phyloP scores from a whole-genome alignment of 2,797 vertebrate species.

The Heliangelus exortis region DNA sequence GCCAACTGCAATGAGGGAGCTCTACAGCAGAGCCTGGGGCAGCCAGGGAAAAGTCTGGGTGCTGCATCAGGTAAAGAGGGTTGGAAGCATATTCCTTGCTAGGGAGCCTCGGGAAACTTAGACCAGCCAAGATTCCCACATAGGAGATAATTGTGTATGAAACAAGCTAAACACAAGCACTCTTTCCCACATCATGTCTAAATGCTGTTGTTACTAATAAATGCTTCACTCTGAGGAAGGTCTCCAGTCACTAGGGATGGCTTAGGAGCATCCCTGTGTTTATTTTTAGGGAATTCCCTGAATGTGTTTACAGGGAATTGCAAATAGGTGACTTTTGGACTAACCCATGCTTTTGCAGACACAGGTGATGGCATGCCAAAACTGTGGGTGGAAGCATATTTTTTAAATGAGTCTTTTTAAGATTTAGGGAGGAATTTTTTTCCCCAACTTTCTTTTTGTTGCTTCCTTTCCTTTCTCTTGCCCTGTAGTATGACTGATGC shows the following conservation, averaged over 20 bases:
- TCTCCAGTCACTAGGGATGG: neutral
- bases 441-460: neutral
- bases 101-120: neutral
- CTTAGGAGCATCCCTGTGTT: neutral
- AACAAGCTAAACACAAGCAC: neutral
- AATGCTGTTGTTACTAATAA: neutral
- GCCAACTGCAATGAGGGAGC: neutral
- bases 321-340: neutral
- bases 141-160: neutral
- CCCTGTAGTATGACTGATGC: neutral
- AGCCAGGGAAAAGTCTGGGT: neutral
- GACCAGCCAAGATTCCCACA: neutral
- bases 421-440: neutral
- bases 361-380: slow-evolving; percentile 17
- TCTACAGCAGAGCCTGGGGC: neutral
- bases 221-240: neutral
- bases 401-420: neutral
- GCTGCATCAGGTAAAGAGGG: neutral
- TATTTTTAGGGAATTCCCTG: slow-evolving; percentile 43
- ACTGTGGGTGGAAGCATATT: neutral
- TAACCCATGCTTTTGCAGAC: neutral
- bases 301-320: slow-evolving; percentile 49
- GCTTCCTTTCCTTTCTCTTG: neutral
- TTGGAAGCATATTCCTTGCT: neutral
- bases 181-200: neutral